Conservation (phyloP, 2,888 invertebrate genomes). For the Cryptocephalus moraei region DNA sequence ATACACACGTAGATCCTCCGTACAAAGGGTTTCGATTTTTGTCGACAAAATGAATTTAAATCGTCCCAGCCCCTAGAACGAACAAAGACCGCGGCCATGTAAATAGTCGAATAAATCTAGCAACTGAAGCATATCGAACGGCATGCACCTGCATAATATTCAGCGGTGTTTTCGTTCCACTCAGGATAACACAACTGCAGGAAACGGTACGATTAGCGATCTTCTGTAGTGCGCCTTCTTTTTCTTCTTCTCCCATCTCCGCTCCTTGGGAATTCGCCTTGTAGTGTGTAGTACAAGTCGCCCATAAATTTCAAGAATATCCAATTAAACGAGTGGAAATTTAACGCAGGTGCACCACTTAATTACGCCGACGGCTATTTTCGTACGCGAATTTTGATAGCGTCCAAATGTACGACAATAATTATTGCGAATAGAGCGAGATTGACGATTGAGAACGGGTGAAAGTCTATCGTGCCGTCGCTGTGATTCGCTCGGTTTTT, state of each 20-base stretch:
- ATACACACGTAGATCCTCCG: too few species aligned
- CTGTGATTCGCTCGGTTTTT: too few species aligned
- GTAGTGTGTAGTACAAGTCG: too few species aligned
- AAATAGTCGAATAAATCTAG: conserved; percentile 16
- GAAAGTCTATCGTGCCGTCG: too few species aligned
- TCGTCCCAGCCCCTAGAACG: not conserved
- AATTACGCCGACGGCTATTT: too few species aligned
- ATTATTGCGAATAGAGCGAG: too few species aligned
- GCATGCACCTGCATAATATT: conserved; percentile 21
- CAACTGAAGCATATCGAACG: conserved; percentile 25
- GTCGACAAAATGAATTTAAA: not conserved
- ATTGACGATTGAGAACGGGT: too few species aligned
- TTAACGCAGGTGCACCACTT: conserved; percentile 5
- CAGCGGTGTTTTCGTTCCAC: conserved; percentile 15
- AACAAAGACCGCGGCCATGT: not conserved
- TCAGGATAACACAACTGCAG: conserved; percentile 17
- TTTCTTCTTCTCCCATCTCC: not conserved
- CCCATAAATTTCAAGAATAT: too few species aligned
- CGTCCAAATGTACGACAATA: too few species aligned
- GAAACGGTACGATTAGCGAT: conserved; percentile 20
- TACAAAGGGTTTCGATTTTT: too few species aligned
- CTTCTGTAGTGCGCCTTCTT: conserved; percentile 7
- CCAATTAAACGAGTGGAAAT: too few species aligned
- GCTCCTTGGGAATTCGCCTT: conserved; percentile 5
- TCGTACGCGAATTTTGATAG: too few species aligned